A percentile compares a stretch with the other conserved stretches of the same genome.
These are phyloP conservation scores for Helicoverpa armigera DNA, from an alignment of 1,140 invertebrate species.

Conservation along the genomic window DNA sequence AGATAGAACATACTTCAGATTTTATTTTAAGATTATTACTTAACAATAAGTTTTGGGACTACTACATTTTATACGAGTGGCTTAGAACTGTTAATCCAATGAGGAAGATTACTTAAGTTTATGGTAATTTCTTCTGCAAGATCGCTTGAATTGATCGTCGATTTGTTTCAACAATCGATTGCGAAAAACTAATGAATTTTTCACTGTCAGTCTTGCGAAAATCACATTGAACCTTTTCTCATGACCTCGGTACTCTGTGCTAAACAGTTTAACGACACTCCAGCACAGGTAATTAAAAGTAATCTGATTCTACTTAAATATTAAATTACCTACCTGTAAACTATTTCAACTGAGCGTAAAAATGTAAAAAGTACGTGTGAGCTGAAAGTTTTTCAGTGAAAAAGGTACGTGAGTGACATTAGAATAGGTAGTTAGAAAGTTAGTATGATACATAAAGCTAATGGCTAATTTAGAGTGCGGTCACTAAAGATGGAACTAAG, in stretches of 20 bases:
- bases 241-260: conserved; percentile 30
- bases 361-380: neutral
- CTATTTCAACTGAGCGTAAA: neutral
- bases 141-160: neutral
- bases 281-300: neutral
- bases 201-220: conserved; percentile 42
- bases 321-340: neutral
- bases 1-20: neutral
- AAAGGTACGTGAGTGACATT: neutral
- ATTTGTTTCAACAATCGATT: conserved; percentile 42
- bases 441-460: conserved; percentile 28
- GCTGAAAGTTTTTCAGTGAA: neutral
- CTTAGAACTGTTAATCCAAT: neutral
- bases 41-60: no score
- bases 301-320: neutral
- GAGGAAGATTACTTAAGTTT: conserved; percentile 30
- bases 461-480: conserved; percentile 44
- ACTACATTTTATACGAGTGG: no score
- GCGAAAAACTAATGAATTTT: conserved; percentile 46
- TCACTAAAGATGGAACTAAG: conserved; percentile 20
- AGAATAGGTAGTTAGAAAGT: conserved; percentile 49
- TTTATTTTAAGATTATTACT: conserved; percentile 1
- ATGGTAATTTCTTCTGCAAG: conserved; percentile 29
- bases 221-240: conserved; percentile 25
- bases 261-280: neutral